Evolutionary conservation across 2,113 vertebrate genomes (phyloP).

Genomic region (Falcunculus frontatus): DNA sequence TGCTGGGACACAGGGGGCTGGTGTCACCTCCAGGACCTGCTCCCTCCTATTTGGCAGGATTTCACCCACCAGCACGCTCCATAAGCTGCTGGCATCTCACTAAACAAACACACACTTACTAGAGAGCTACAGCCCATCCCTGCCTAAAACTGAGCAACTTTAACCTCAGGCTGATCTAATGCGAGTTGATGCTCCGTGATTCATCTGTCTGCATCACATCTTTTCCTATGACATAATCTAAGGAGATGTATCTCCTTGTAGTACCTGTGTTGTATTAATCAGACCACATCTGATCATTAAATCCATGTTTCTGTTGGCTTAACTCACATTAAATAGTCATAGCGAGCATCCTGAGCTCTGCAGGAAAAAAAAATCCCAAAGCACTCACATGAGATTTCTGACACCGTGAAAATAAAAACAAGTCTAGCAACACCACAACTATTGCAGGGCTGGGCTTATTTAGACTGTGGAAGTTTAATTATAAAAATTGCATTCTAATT

Average conservation of each 20-base stretch:
- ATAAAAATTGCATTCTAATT: constrained; percentile 64
- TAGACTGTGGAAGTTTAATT: constrained; percentile 50
- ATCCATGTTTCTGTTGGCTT: neutral
- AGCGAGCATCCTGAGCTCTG: neutral
- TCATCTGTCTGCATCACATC: constrained; percentile 1
- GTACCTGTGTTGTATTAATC: neutral
- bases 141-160: neutral
- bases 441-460: neutral
- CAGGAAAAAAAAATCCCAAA: neutral
- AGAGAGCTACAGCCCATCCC: neutral
- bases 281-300: neutral
- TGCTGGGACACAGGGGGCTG: neutral
- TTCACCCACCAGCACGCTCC: neutral
- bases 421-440: neutral
- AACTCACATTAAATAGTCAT: neutral
- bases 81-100: neutral
- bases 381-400: neutral
- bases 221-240: neutral
- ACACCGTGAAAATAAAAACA: neutral
- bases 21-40: neutral
- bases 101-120: neutral
- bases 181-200: neutral
- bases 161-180: neutral
- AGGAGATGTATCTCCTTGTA: neutral
- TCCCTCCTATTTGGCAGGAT: neutral